Percentiles rank a stretch among this genome's conserved stretches.
Conservation (phyloP, 2,113 vertebrate species). For the Crotalus helleri region DNA sequence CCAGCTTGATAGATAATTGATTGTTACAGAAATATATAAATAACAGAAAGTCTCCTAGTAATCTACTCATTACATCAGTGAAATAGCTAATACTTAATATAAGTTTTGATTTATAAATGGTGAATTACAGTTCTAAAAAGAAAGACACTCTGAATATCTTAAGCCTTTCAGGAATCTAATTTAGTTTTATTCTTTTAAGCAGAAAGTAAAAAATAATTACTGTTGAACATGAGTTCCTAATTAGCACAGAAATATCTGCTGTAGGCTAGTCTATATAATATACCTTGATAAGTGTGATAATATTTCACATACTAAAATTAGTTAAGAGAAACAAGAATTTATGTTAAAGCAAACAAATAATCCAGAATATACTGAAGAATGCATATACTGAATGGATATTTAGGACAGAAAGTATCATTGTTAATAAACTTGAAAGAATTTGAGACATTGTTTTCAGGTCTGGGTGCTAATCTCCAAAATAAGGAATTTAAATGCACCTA, state of each 20-base stretch:
- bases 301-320: conserved; percentile 33
- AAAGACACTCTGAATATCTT: not conserved
- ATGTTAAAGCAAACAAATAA: conserved; percentile 27
- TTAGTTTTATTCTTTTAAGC: not conserved
- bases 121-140: not conserved
- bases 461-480: not conserved
- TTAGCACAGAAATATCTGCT: not conserved
- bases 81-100: not conserved
- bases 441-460: not conserved
- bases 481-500: not conserved
- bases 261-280: conserved; percentile 28
- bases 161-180: conserved; percentile 5
- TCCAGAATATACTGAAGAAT: conserved; percentile 5
- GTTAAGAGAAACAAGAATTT: not conserved
- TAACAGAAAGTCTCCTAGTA: not conserved
- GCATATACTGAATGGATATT: not conserved
- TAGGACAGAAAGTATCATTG: not conserved
- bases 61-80: not conserved
- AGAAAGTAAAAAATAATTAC: conserved; percentile 25
- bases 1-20: not conserved
- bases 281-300: conserved; percentile 5
- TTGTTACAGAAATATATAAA: not conserved
- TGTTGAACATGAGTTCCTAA: conserved; percentile 12
- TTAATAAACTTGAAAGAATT: not conserved
- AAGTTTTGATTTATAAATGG: conserved; percentile 11